phyloP scores from a whole-genome alignment of 2,888 invertebrate species.

The Neuroscelio doddi region DNA sequence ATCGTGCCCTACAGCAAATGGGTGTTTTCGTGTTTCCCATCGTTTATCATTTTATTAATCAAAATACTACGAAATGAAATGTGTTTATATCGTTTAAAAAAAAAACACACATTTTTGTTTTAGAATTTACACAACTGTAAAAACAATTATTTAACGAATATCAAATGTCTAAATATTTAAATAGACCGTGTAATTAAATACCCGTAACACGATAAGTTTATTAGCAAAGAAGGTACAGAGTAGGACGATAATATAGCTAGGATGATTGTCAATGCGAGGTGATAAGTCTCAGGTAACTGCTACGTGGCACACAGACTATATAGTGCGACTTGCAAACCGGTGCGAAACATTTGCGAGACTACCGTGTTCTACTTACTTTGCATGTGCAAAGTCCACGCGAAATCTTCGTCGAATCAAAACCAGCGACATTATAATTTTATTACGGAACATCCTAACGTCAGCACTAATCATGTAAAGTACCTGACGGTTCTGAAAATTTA shows the following conservation, averaged over 20 bases:
- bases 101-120: too few relatives aligned
- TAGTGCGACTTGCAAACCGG: neutral
- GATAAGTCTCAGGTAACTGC: constrained; percentile 39
- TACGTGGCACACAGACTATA: constrained; percentile 16
- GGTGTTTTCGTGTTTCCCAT: too few relatives aligned
- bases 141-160: neutral
- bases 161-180: constrained; percentile 10
- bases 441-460: too few relatives aligned
- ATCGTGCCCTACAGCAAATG: too few relatives aligned
- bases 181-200: constrained; percentile 14
- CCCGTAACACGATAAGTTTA: constrained; percentile 16
- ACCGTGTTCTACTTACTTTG: constrained; percentile 17
- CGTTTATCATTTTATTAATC: neutral
- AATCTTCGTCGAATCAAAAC: too few relatives aligned
- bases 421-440: too few relatives aligned
- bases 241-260: constrained; percentile 15
- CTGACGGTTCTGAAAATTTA: too few relatives aligned
- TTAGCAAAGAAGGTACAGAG: constrained; percentile 17
- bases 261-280: constrained; percentile 24
- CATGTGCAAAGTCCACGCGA: constrained; percentile 7
- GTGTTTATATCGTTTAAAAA: too few relatives aligned
- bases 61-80: neutral
- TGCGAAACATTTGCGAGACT: constrained; percentile 2
- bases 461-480: too few relatives aligned
- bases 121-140: too few relatives aligned